Conservation (phyloP, 1,140 invertebrate genomes). For the Drosophila tani region DNA sequence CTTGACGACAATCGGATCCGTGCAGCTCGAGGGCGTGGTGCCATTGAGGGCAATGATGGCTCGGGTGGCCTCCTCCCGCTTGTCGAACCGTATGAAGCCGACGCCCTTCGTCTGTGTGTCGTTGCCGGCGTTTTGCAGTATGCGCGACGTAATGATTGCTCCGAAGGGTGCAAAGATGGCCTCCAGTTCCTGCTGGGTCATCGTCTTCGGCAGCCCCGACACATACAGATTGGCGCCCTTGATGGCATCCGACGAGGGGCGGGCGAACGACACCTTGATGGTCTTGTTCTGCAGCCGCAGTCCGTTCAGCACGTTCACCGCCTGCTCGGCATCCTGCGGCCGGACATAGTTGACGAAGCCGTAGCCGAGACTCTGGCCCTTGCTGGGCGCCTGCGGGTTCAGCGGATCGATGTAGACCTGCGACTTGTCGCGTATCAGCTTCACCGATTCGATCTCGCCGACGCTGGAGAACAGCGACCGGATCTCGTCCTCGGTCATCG, state of each 20-base stretch:
- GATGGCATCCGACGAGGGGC: conserved; percentile 94
- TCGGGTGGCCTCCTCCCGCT: conserved; percentile 87
- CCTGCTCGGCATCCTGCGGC: conserved; percentile 93
- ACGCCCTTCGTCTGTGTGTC: conserved; percentile 87
- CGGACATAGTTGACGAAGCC: conserved; percentile 95
- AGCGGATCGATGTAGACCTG: conserved; percentile 87
- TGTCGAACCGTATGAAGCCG: conserved; percentile 88
- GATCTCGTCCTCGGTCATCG: conserved; percentile 96
- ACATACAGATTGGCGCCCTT: conserved; percentile 96
- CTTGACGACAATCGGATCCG: conserved; percentile 87
- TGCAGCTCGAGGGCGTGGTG: conserved; percentile 86
- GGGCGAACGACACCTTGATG: conserved; percentile 95
- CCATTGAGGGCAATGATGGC: conserved; percentile 88
- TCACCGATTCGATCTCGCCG: conserved; percentile 95
- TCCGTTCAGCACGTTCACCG: conserved; percentile 95
- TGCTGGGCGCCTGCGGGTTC: conserved; percentile 80
- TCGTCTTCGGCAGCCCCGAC: conserved; percentile 93
- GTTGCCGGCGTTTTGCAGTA: conserved; percentile 89
- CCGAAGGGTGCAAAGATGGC: conserved; percentile 92
- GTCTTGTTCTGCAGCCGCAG: conserved; percentile 95
- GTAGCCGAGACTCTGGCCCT: conserved; percentile 94
- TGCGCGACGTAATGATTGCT: conserved; percentile 94
- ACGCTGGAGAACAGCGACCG: conserved; percentile 93
- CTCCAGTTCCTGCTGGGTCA: conserved; percentile 94
- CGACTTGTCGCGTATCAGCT: conserved; percentile 95